A percentile compares a stretch with the other conserved stretches of the same genome.
phyloP scores from a whole-genome alignment of 2,113 vertebrate genomes.

The Ardeotis arabs region DNA sequence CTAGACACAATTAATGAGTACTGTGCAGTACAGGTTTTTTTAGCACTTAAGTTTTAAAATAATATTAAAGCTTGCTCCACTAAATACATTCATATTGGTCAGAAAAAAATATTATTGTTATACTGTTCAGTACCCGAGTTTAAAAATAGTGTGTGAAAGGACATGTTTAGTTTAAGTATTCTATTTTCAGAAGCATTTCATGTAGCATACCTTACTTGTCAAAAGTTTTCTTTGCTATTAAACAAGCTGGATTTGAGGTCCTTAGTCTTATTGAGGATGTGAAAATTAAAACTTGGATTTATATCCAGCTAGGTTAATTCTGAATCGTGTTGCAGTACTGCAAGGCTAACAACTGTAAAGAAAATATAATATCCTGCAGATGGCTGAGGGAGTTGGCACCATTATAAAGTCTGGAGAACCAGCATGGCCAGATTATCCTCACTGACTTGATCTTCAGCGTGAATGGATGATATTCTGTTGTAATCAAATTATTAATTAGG shows the following conservation, averaged over 20 bases:
- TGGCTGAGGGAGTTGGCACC: background rate
- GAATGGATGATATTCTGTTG: conserved; percentile 17
- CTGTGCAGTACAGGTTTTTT: background rate
- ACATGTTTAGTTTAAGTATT: background rate
- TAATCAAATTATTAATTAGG: conserved; percentile 25
- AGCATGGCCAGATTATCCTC: background rate
- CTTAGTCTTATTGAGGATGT: background rate
- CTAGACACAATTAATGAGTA: background rate
- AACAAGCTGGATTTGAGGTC: background rate
- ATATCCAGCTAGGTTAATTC: background rate
- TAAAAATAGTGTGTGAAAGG: background rate
- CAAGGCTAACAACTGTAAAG: conserved; percentile 25
- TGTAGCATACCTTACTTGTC: background rate
- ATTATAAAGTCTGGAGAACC: conserved; percentile 11
- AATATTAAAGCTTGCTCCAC: background rate
- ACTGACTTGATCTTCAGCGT: conserved; percentile 56
- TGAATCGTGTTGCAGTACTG: conserved; percentile 5
- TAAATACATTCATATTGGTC: background rate
- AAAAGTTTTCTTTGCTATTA: background rate
- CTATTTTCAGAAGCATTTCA: background rate
- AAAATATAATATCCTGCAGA: conserved; percentile 44
- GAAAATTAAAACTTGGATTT: background rate
- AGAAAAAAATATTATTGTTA: background rate
- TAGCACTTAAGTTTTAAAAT: background rate
- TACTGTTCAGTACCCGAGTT: background rate